phyloP scores from a whole-genome alignment of 2,797 vertebrate species.

The Nannoperca obscura region DNA sequence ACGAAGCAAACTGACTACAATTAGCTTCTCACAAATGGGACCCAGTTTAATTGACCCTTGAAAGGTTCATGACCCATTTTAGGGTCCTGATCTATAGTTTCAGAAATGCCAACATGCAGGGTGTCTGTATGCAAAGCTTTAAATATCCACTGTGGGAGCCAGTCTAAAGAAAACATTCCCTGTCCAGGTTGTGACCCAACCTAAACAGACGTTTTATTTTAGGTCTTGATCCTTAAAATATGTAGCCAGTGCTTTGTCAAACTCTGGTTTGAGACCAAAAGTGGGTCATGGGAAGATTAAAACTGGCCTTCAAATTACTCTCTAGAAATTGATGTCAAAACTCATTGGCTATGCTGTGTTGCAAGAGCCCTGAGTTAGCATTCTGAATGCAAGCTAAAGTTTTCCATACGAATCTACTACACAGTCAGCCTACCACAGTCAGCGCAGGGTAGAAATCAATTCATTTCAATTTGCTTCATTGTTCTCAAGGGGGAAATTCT shows the following conservation, averaged over 20 bases:
- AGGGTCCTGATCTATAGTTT: constrained; percentile 49
- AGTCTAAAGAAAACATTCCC: constrained; percentile 73
- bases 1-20: constrained; percentile 40
- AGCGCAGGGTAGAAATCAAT: constrained; percentile 37
- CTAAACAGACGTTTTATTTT: constrained; percentile 66
- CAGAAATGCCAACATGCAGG: constrained; percentile 55
- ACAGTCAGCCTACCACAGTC: constrained; percentile 29
- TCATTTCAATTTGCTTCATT: constrained; percentile 50
- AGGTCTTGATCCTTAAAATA: constrained; percentile 41
- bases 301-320: constrained; percentile 57
- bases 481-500: constrained; percentile 30
- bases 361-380: constrained; percentile 36
- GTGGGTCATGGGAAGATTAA: constrained; percentile 67
- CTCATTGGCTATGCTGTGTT: constrained; percentile 40
- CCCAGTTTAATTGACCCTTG: constrained; percentile 57
- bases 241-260: constrained; percentile 58
- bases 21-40: constrained; percentile 53
- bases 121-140: constrained; percentile 59
- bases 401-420: constrained; percentile 49
- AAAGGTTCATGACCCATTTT: constrained; percentile 41
- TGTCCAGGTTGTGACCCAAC: constrained; percentile 56
- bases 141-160: constrained; percentile 70
- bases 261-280: constrained; percentile 54
- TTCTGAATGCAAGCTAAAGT: constrained; percentile 24
- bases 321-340: constrained; percentile 58